Percentiles rank a stretch among this genome's conserved stretches.
phyloP scores from a whole-genome alignment of 1,140 invertebrate genomes.

The Drosophila auraria region DNA sequence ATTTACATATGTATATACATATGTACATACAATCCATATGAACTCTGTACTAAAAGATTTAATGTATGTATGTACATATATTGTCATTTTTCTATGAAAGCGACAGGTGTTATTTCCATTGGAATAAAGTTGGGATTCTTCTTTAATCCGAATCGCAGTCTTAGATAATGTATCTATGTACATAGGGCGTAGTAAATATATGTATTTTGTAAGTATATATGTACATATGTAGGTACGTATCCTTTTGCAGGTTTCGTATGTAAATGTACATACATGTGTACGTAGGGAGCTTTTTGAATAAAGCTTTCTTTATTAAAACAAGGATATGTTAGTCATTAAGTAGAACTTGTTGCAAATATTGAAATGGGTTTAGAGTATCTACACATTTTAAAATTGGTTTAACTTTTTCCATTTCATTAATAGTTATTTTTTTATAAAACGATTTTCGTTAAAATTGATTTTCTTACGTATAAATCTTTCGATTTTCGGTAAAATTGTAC shows the following conservation, averaged over 20 bases:
- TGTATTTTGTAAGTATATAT: neutral
- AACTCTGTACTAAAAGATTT: too few species aligned
- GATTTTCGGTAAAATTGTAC: neutral
- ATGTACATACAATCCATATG: too few species aligned
- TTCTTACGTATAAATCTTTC: neutral
- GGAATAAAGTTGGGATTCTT: neutral
- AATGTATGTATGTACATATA: neutral
- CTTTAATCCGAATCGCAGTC: constrained; percentile 7
- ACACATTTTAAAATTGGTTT: neutral
- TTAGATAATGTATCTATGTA: constrained; percentile 16
- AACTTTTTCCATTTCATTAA: neutral
- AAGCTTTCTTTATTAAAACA: constrained; percentile 17
- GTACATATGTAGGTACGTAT: constrained; percentile 15
- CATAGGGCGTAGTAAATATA: constrained; percentile 10
- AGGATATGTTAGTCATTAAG: constrained; percentile 6
- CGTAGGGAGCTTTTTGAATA: constrained; percentile 22
- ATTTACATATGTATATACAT: too few species aligned
- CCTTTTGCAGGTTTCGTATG: constrained; percentile 9
- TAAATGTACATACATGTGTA: neutral
- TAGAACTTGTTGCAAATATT: constrained; percentile 42
- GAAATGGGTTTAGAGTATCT: neutral
- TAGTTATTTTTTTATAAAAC: neutral
- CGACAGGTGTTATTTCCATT: constrained; percentile 24
- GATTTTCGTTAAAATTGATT: neutral
- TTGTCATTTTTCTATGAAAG: neutral